phyloP scores from a whole-genome alignment of 2,888 invertebrate species.

The Callyntrura sp. region DNA sequence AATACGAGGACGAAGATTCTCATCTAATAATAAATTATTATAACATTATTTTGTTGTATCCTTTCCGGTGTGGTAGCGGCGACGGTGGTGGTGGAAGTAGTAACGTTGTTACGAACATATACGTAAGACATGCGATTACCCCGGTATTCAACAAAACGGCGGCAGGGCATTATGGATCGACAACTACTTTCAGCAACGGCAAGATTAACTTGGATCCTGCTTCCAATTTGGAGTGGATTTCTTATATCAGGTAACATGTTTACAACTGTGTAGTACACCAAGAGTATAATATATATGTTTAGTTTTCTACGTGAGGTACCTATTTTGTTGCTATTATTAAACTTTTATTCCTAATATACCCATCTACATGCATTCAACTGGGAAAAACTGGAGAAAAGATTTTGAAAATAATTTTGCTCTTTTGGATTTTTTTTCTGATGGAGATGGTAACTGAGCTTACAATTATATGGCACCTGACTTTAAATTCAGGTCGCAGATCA shows the following conservation, averaged over 20 bases:
- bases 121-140: neutral
- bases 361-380: too few species aligned
- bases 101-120: too few species aligned
- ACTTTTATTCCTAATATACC: conserved; percentile 15
- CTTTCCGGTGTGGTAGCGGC: conserved; percentile 18
- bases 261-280: neutral
- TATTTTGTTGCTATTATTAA: conserved; percentile 57
- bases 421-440: neutral
- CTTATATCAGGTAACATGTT: conserved; percentile 77
- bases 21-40: conserved; percentile 28
- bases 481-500: too few species aligned
- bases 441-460: conserved; percentile 9
- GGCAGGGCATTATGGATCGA: conserved; percentile 56
- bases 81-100: too few species aligned
- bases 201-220: conserved; percentile 69
- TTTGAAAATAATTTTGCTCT: conserved; percentile 27
- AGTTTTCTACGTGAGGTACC: too few species aligned
- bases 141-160: neutral
- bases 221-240: conserved; percentile 78
- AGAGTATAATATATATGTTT: too few species aligned
- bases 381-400: conserved; percentile 13
- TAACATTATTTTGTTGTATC: conserved; percentile 4
- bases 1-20: conserved; percentile 34
- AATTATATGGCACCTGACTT: too few species aligned
- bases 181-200: conserved; percentile 39